phyloP scores from a whole-genome alignment of 2,888 invertebrate genomes.

The Dryobotodes eremita region DNA sequence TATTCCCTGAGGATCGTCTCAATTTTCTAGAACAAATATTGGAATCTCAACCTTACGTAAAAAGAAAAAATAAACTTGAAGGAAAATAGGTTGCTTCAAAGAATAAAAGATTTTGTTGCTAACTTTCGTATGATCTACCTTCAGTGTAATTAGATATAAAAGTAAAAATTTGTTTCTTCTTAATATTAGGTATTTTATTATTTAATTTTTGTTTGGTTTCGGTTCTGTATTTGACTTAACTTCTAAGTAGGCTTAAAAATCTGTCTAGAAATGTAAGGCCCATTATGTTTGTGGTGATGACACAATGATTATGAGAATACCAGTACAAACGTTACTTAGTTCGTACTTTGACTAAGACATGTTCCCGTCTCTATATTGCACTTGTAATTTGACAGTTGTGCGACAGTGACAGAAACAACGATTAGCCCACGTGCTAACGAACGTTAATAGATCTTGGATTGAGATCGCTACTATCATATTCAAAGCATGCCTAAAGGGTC shows the following conservation, averaged over 20 bases:
- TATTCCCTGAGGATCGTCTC: constrained; percentile 24
- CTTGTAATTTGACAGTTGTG: background rate
- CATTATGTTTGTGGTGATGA: background rate
- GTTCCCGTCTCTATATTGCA: background rate
- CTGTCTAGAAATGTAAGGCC: background rate
- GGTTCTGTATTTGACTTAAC: background rate
- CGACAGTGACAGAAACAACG: background rate
- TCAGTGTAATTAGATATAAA: constrained; percentile 12
- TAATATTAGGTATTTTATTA: background rate
- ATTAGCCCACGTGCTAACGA: background rate
- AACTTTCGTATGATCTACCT: background rate
- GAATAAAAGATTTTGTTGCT: background rate
- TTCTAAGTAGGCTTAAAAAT: background rate
- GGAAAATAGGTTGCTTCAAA: background rate
- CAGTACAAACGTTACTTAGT: too few species aligned
- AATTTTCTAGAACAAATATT: constrained; percentile 52
- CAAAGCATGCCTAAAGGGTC: too few species aligned
- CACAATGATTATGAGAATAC: background rate
- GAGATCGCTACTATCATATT: background rate
- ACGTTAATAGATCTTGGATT: background rate
- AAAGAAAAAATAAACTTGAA: background rate
- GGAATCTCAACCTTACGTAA: constrained; percentile 1
- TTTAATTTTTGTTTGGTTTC: background rate
- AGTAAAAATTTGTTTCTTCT: constrained; percentile 1
- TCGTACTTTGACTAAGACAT: too few species aligned